Conservation (phyloP, 1,140 invertebrate genomes). For the Nebria ingens region DNA sequence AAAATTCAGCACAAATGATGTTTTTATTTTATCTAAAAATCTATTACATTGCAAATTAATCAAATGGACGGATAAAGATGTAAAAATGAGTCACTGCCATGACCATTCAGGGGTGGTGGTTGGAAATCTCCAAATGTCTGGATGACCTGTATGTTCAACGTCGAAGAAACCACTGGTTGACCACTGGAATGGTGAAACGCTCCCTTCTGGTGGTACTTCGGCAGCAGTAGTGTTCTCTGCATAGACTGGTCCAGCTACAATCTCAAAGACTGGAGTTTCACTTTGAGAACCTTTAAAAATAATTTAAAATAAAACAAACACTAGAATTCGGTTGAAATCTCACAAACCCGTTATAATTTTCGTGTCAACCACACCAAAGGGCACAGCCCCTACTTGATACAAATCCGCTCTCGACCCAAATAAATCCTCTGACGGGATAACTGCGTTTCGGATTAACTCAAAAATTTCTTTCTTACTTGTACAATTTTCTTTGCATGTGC, state of each 20-base stretch:
- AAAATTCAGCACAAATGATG: too few relatives aligned
- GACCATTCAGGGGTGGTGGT: slow-evolving; percentile 42
- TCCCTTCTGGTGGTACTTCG: not conserved
- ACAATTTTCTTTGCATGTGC: slow-evolving; percentile 10
- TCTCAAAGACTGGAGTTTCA: slow-evolving; percentile 28
- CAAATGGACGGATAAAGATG: not conserved
- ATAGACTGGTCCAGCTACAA: slow-evolving; percentile 27
- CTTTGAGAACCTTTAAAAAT: slow-evolving; percentile 29
- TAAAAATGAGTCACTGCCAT: slow-evolving; percentile 32
- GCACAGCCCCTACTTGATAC: slow-evolving; percentile 18
- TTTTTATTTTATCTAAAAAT: too few relatives aligned
- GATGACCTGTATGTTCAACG: slow-evolving; percentile 61
- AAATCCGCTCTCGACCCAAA: slow-evolving; percentile 29
- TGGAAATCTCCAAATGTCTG: slow-evolving; percentile 62
- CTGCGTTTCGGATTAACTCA: not conserved
- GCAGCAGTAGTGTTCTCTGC: not conserved
- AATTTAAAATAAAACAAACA: not conserved
- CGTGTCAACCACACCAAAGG: slow-evolving; percentile 33
- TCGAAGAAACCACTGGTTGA: slow-evolving; percentile 48
- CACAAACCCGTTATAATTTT: slow-evolving; percentile 28
- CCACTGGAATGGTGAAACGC: slow-evolving; percentile 57
- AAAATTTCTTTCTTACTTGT: slow-evolving; percentile 18
- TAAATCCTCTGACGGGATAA: not conserved
- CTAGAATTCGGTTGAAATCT: slow-evolving; percentile 13
- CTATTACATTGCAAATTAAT: too few relatives aligned